A percentile compares a stretch with the other conserved stretches of the same genome.
These are phyloP conservation scores for Pachycephala philippinensis DNA, from an alignment of 2,113 vertebrate genomes.

Conservation along the genomic window DNA sequence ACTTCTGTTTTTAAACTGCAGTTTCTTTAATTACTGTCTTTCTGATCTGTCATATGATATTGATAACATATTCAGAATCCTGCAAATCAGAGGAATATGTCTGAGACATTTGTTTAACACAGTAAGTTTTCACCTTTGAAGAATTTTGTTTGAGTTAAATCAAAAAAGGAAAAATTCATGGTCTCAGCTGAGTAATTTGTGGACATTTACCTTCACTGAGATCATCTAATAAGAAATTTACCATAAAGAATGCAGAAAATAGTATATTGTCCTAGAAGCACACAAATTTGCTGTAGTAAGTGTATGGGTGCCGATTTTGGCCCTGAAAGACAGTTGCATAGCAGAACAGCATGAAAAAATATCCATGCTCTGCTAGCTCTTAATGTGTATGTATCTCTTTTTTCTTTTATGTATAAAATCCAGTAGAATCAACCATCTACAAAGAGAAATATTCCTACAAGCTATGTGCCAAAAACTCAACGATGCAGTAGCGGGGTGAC, in stretches of 20 bases:
- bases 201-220: neutral
- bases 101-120: neutral
- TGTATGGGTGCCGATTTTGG: neutral
- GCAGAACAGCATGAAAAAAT: neutral
- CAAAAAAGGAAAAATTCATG: neutral
- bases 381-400: neutral
- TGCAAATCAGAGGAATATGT: neutral
- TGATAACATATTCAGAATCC: neutral
- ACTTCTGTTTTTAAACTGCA: neutral
- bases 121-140: neutral
- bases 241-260: neutral
- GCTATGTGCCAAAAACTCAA: neutral
- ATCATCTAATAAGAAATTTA: neutral
- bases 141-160: neutral
- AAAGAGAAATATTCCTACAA: neutral
- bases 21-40: neutral
- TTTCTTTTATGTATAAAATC: neutral
- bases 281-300: neutral
- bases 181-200: neutral
- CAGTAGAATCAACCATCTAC: neutral
- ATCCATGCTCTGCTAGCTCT: neutral
- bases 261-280: neutral
- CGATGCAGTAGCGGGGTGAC: neutral
- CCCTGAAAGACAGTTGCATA: neutral
- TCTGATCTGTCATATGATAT: conserved; percentile 23